A percentile compares a stretch with the other conserved stretches of the same genome.
Conservation (phyloP, 2,113 vertebrate genomes). For the Cyrtonyx montezumae region DNA sequence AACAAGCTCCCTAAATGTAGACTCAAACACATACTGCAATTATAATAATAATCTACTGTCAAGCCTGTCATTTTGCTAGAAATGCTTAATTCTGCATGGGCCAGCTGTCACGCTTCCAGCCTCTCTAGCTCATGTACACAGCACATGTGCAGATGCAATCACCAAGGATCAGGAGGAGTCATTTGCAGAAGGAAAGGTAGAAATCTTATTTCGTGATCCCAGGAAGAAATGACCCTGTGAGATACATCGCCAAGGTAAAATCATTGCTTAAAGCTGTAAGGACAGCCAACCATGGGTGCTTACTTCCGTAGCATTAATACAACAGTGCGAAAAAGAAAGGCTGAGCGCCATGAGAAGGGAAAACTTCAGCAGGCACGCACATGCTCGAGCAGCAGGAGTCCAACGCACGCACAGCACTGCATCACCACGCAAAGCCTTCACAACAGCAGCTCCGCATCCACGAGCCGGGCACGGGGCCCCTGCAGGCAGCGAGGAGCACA, state of each 20-base stretch:
- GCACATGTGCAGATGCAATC: background rate
- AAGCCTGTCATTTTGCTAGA: background rate
- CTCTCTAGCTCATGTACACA: background rate
- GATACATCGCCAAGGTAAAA: constrained; percentile 18
- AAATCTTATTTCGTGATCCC: background rate
- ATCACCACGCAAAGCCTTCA: fast-evolving
- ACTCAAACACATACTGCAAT: background rate
- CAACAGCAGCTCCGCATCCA: no score
- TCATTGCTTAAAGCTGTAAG: constrained; percentile 9
- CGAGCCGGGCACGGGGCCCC: fast-evolving
- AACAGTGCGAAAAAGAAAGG: background rate
- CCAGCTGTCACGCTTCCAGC: background rate
- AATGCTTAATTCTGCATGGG: background rate
- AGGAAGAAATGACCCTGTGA: background rate
- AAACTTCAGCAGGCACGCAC: background rate
- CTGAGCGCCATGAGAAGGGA: background rate
- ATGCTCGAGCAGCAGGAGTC: background rate
- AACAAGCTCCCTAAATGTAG: background rate
- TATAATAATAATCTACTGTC: background rate
- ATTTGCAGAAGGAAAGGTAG: background rate
- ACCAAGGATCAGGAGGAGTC: background rate
- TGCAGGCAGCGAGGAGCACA: fast-evolving
- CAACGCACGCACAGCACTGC: fast-evolving
- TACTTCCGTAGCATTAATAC: constrained; percentile 17
- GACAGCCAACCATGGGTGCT: background rate